phyloP scores from a whole-genome alignment of 1,140 invertebrate species.

The Drosophila neocordata region DNA sequence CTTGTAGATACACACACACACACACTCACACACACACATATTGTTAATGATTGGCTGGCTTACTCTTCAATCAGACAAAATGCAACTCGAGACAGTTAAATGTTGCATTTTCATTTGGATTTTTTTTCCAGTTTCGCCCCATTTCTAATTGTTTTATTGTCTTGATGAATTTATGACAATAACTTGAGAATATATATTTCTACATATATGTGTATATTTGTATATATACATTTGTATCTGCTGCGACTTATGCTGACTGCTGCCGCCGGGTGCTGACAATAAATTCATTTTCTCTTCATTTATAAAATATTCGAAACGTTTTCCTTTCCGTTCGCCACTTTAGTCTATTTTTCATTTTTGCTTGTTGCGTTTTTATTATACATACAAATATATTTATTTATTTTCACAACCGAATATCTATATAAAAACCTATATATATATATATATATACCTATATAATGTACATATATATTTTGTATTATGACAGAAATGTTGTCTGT shows the following conservation, averaged over 20 bases:
- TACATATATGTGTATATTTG: background rate
- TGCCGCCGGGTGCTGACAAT: conserved; percentile 41
- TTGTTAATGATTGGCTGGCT: conserved; percentile 24
- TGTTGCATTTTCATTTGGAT: background rate
- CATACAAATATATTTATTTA: conserved; percentile 58
- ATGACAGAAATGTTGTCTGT: conserved; percentile 68
- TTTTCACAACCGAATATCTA: conserved; percentile 36
- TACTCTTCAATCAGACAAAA: conserved; percentile 30
- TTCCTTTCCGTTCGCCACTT: conserved; percentile 17
- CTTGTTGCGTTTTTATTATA: conserved; percentile 38
- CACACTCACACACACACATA: conserved; percentile 16
- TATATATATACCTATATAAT: background rate
- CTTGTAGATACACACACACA: conserved; percentile 32
- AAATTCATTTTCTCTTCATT: conserved; percentile 65
- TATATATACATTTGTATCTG: conserved; percentile 7
- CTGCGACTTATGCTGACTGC: conserved; percentile 14
- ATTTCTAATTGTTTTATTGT: conserved; percentile 18
- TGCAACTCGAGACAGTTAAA: conserved; percentile 6
- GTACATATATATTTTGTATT: conserved; percentile 68
- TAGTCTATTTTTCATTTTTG: conserved; percentile 71
- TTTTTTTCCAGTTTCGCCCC: background rate
- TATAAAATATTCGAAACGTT: conserved; percentile 68
- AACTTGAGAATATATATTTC: conserved; percentile 6
- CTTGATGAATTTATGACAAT: conserved; percentile 19
- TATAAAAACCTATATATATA: background rate